Evolutionary conservation across 2,888 invertebrate genomes (phyloP), one percentile per base, ranked within the genome.

Genomic region (Heliconius hortense): DNA sequence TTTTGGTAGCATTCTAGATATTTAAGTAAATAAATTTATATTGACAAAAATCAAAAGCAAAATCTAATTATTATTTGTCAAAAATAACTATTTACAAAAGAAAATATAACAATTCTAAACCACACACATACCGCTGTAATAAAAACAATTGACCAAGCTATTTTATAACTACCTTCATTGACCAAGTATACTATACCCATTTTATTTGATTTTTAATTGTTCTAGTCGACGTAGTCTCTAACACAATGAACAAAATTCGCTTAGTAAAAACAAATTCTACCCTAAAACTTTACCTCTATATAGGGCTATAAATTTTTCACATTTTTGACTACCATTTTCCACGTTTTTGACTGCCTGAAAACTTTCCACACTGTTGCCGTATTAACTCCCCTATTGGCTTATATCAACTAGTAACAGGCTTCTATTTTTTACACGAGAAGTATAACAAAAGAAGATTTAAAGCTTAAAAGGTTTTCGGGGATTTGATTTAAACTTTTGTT

Each of bases 221-320:
- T 72, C 74, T 62, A 60, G 72, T 74, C 48, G 72, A 69, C 53
- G 63, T 67, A 39, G 71, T 56, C 53, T 66, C 67, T 63, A 31
- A 11, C 68, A 76, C 71, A 77, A 73, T 74, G 75, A 56, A 75
- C 63, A 59, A 70, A 78, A 79, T 79, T 77, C 76, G 75, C 77
- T 78, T 79, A 77, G 73, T 48, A 71, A 64, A 73, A 62, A 62
- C 73, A 76, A 71, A 48, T 74, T 62, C 75, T 48, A 59, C 26
- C 75, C 73, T 73, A 68, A 74, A 74, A 74, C 70, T 77, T 63
- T 48, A 48, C 48, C 18, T 48, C 56, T 64, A 62, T 73, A 56
- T 72, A 74, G 72, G 78, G 63, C 53, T 79, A 75, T 26, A 75
- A 71, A 64, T 21, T 66, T 66, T 73, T 66, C 31, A 72, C 64